Conservation (phyloP, 1,140 invertebrate genomes). For the Megathymus violae region DNA sequence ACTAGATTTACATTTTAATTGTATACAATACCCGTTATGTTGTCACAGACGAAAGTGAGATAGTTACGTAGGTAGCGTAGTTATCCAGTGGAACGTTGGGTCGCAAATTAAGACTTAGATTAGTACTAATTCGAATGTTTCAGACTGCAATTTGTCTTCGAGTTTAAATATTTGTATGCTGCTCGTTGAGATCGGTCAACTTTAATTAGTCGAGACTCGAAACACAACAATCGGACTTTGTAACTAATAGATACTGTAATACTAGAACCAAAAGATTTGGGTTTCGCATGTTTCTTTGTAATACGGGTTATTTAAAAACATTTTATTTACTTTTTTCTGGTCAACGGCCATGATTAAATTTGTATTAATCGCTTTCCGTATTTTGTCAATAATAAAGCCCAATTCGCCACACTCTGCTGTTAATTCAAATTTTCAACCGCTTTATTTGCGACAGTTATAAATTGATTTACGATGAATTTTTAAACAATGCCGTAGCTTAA, state of each 20-base stretch:
- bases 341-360: too few relatives aligned
- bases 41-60: constrained; percentile 58
- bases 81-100: constrained; percentile 9
- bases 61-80: constrained; percentile 46
- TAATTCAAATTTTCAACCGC: too few relatives aligned
- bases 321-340: too few relatives aligned
- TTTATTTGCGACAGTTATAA: too few relatives aligned
- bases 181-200: background rate
- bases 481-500: too few relatives aligned
- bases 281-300: background rate
- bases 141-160: constrained; percentile 4
- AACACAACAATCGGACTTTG: background rate
- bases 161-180: background rate
- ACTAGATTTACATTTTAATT: constrained; percentile 48
- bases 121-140: constrained; percentile 11
- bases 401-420: too few relatives aligned
- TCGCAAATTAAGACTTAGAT: constrained; percentile 23
- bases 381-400: too few relatives aligned
- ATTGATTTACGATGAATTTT: too few relatives aligned
- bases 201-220: background rate
- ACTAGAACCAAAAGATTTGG: background rate
- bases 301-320: too few relatives aligned
- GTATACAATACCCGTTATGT: constrained; percentile 47
- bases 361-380: too few relatives aligned
- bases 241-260: constrained; percentile 3